Base-by-base conservation (phyloP, 2,797 vertebrate genomes). In the Hafferia zeledoni region DNA sequence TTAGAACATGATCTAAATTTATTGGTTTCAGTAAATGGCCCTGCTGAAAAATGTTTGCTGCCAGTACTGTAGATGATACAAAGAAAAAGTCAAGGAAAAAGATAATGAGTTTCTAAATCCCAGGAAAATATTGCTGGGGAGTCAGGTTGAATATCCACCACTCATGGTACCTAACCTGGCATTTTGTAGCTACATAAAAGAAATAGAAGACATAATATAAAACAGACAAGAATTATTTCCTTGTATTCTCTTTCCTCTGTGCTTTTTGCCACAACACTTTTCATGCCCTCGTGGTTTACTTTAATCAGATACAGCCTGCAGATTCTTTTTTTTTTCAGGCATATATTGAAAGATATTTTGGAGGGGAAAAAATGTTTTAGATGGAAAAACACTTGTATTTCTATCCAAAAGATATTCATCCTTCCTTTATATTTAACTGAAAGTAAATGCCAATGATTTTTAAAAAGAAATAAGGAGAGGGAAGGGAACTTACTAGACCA, bases 181-280 rank as follows among this genome's bases (percentile, higher is more conserved):
- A 3, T 65, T 87, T 69, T 46, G 27, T 50, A 68, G 44, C 10
- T 53, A 35, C 6, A 9, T 14, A 31, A 16, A 39, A 53, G 86
- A 78, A 72, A 23, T 1, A 8, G 37, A 59, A 37, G 1, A 65
- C 9, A 0, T 17, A 27, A 61, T 7, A 0, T 17, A 27, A 53
- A 44, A 39, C 18, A 65, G 28, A 49, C 8, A 46, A 43, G 17
- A 67, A 57, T 1, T 6, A 6, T 61, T 33, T 31, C 22, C 28
- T 44, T 37, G 6, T 31, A 11, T 61, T 77, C 11, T 75, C 46
- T 83, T 49, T 35, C 13, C 47, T 71, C 44, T 60, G 10, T 69
- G 39, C 9, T 77, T 84, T 81, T 41, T 67, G 18, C 20, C 49
- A 43, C 30, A 49, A 17, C 2, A 2, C 30, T 87, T 91, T 61